Evolutionary conservation across 2,113 vertebrate genomes (phyloP).

Genomic region (Chlamydotis undulata): DNA sequence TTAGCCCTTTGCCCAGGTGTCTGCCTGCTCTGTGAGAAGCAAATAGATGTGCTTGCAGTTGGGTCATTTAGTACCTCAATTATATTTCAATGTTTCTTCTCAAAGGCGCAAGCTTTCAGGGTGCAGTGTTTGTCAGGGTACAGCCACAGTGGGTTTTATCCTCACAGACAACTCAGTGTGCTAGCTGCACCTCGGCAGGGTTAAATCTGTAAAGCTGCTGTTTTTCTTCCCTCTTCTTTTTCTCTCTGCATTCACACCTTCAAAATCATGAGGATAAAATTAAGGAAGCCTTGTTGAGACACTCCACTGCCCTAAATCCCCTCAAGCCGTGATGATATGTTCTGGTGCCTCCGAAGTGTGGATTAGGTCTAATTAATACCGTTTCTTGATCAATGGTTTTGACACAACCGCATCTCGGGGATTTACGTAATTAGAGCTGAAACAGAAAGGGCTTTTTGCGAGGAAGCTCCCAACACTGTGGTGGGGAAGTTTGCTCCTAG

Average conservation of each 20-base stretch:
- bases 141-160: background rate
- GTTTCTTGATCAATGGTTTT: background rate
- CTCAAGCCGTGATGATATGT: background rate
- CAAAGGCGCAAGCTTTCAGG: background rate
- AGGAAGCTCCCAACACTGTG: background rate
- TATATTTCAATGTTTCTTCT: background rate
- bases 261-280: background rate
- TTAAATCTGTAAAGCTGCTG: background rate
- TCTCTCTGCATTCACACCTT: background rate
- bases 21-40: background rate
- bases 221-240: background rate
- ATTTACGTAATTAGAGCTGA: background rate
- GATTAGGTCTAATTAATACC: constrained; percentile 45
- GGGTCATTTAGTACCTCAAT: background rate
- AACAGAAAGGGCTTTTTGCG: background rate
- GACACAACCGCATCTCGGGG: too few relatives aligned
- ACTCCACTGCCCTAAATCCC: background rate
- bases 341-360: background rate
- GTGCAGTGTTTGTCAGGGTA: background rate
- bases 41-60: background rate
- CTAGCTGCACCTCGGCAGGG: background rate
- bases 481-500: background rate
- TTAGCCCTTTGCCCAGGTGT: background rate
- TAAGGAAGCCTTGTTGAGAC: background rate
- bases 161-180: background rate